A percentile compares a stretch with the other conserved stretches of the same genome.
phyloP scores from a whole-genome alignment of 2,888 invertebrate genomes.

The Pammene aurita region DNA sequence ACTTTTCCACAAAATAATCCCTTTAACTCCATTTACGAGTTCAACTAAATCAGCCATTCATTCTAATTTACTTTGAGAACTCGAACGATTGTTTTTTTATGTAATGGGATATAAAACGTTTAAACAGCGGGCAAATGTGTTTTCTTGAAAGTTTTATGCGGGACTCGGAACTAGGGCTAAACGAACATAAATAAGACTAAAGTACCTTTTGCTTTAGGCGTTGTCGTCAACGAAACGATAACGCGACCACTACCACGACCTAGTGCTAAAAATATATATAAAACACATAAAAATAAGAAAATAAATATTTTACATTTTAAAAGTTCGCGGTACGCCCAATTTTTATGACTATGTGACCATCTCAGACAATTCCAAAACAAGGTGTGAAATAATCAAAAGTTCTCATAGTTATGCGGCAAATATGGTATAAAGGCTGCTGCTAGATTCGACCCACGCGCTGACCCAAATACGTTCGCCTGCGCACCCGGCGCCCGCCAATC shows the following conservation, averaged over 20 bases:
- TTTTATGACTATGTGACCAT: not conserved
- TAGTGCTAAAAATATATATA: too few species aligned
- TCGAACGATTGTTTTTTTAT: slow-evolving; percentile 52
- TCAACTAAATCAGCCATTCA: slow-evolving; percentile 65
- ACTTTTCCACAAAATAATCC: slow-evolving; percentile 75
- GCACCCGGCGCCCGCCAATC: slow-evolving; percentile 78
- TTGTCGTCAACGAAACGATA: not conserved
- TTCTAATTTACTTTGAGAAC: slow-evolving; percentile 69
- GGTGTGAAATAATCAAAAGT: slow-evolving; percentile 36
- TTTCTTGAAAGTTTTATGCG: slow-evolving; percentile 22
- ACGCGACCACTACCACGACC: not conserved
- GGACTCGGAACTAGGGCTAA: slow-evolving; percentile 10
- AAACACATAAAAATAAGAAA: not conserved
- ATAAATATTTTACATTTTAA: not conserved
- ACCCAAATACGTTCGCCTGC: slow-evolving; percentile 75
- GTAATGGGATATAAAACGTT: slow-evolving; percentile 34
- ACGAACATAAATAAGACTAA: slow-evolving; percentile 3
- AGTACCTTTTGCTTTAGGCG: not conserved
- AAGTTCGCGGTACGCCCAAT: not conserved
- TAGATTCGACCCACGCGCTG: slow-evolving; percentile 77
- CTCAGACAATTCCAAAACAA: not conserved
- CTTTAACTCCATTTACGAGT: slow-evolving; percentile 70
- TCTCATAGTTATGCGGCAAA: slow-evolving; percentile 32
- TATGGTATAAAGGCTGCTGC: slow-evolving; percentile 60
- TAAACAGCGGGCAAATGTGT: slow-evolving; percentile 34